A percentile compares a stretch with the other conserved stretches of the same genome.
Evolutionary conservation across 1,140 invertebrate species (phyloP).

Genomic region (Lethrus apterus): DNA sequence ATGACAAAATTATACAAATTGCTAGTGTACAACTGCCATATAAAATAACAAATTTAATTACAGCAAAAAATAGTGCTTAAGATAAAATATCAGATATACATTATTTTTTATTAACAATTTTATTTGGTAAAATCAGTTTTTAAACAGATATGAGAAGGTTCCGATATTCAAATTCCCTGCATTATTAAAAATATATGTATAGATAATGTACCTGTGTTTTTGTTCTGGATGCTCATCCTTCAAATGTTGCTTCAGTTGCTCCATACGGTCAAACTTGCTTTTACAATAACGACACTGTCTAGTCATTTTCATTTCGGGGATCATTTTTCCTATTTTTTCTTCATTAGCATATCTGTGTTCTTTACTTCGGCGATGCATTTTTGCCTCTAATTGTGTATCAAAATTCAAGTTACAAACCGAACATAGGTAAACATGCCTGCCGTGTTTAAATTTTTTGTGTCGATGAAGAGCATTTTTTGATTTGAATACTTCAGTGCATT

Average conservation of each 20-base stretch:
- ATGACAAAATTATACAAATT: too few species aligned
- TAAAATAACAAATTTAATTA: too few species aligned
- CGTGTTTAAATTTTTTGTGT: slow-evolving; percentile 51
- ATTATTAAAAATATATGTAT: too few species aligned
- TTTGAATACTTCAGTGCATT: slow-evolving; percentile 51
- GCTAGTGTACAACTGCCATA: too few species aligned
- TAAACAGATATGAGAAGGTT: too few species aligned
- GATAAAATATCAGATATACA: too few species aligned
- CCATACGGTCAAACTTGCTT: slow-evolving; percentile 46
- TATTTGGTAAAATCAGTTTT: too few species aligned
- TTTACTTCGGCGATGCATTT: slow-evolving; percentile 56
- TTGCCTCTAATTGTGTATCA: slow-evolving; percentile 50
- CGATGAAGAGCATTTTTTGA: slow-evolving; percentile 57
- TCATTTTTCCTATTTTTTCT: slow-evolving; percentile 36
- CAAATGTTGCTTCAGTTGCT: slow-evolving; percentile 59
- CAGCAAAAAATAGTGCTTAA: too few species aligned
- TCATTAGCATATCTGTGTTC: slow-evolving; percentile 50
- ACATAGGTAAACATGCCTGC: slow-evolving; percentile 56
- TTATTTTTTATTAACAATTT: too few species aligned
- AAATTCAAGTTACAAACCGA: slow-evolving; percentile 59
- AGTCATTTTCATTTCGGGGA: slow-evolving; percentile 27
- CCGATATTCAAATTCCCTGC: too few species aligned
- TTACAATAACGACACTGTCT: slow-evolving; percentile 56
- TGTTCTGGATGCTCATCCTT: slow-evolving; percentile 52
- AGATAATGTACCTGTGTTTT: slow-evolving; percentile 44